Percentiles rank a stretch among this genome's conserved stretches.
phyloP scores from a whole-genome alignment of 2,113 vertebrate genomes.

The Psilopogon haemacephalus region DNA sequence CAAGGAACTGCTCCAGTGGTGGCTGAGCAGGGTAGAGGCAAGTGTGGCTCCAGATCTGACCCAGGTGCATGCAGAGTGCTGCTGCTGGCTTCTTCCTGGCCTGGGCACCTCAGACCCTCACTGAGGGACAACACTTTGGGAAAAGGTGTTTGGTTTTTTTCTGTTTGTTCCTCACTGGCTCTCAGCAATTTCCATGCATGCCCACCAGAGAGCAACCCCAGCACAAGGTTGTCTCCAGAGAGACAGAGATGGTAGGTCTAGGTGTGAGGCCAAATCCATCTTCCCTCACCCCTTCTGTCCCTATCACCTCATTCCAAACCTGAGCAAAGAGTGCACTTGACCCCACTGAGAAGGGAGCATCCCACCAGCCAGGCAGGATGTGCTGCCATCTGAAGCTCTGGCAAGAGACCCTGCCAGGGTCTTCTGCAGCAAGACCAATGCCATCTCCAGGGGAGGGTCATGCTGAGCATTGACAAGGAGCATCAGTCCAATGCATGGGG shows the following conservation, averaged over 20 bases:
- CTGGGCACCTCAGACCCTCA: fast-evolving
- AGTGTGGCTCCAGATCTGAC: background rate
- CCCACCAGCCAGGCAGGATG: background rate
- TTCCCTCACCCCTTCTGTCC: background rate
- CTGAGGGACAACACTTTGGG: background rate
- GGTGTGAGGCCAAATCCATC: background rate
- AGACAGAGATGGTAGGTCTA: background rate
- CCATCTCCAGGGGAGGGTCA: background rate
- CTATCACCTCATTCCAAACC: background rate
- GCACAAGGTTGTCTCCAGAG: conserved; percentile 45
- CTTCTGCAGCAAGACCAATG: background rate
- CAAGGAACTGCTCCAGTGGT: background rate
- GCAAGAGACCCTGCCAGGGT: background rate
- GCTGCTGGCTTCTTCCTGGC: background rate
- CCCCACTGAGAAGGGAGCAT: background rate
- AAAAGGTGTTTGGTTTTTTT: background rate
- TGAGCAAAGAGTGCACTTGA: background rate
- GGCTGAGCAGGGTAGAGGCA: background rate
- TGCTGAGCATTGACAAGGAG: background rate
- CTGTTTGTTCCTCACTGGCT: background rate
- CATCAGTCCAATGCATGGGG: background rate
- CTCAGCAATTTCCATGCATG: conserved; percentile 47
- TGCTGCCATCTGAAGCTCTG: background rate
- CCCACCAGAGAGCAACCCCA: conserved; percentile 57
- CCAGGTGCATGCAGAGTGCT: background rate